These are phyloP conservation scores for Cerceris ruficornis DNA, from an alignment of 2,888 invertebrate species.

Conservation along the genomic window DNA sequence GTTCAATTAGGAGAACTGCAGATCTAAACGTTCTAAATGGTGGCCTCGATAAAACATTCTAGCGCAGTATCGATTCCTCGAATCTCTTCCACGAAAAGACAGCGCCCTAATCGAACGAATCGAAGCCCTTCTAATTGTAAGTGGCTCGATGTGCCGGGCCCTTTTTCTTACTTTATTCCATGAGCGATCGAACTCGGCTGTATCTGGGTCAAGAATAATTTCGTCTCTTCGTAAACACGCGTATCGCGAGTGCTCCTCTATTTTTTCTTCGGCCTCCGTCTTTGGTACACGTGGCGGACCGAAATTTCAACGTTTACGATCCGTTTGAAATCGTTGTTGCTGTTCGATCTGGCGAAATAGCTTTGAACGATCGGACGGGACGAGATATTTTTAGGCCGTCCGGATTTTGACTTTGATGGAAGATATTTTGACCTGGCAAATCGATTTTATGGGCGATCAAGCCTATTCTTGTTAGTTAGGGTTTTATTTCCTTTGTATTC, in stretches of 20 bases:
- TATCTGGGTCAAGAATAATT: constrained; percentile 55
- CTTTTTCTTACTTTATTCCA: constrained; percentile 9
- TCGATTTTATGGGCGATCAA: too few species aligned
- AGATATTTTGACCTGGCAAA: too few species aligned
- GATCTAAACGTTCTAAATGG: background rate
- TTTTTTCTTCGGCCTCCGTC: constrained; percentile 69
- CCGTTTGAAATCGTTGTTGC: background rate
- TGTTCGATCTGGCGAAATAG: too few species aligned
- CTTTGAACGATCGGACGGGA: too few species aligned
- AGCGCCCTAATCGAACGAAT: constrained; percentile 29
- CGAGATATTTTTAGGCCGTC: too few species aligned
- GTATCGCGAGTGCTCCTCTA: constrained; percentile 46
- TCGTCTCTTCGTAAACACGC: constrained; percentile 27
- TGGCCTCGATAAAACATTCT: constrained; percentile 3
- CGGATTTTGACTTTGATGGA: too few species aligned
- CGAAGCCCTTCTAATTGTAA: constrained; percentile 14
- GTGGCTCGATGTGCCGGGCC: constrained; percentile 1
- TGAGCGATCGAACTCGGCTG: constrained; percentile 18
- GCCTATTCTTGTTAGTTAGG: too few species aligned
- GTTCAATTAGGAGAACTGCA: too few species aligned
- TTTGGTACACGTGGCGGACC: constrained; percentile 66
- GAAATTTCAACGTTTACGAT: constrained; percentile 68
- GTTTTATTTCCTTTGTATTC: too few species aligned
- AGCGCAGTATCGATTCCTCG: constrained; percentile 22
- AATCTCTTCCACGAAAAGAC: constrained; percentile 27